Base-by-base conservation (phyloP, 1,140 invertebrate species). In the Atopsyche davidsoni region DNA sequence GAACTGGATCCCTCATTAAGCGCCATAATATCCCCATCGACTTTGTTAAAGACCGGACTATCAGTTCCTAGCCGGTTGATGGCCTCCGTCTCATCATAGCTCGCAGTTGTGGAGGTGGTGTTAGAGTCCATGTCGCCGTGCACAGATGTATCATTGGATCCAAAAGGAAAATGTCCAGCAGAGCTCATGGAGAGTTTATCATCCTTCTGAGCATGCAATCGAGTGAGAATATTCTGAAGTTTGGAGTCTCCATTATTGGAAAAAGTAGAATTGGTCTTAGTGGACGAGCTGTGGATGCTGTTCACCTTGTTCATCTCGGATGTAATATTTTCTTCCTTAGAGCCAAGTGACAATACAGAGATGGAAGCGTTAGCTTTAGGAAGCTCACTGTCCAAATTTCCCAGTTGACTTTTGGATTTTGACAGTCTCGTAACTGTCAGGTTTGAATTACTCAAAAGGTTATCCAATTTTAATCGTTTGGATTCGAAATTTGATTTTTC, bases 221-320 rank as follows among this genome's bases (percentile, higher is more conserved):
- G 68, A 19, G 66, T 66, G 24, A 73, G 54, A 53, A 73, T 72
- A 57, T 68, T 70, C 40, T 72, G 69, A 40, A 74, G 51, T 47
- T 72, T 71, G 7, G 69, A 71, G 51, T 69, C 68, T 17, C 69
- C 70, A 65, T 72, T 73, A 53, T 74, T 72, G 16, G 69, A 65
- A 57, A 67, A 68, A 43, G 68, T 14, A 4, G 34, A 7, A 14
- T 55, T 50, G 2, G 13, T 6, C 25, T 51, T 45, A 10, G 50
- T 56, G 3, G 53, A 42, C n/a, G 24, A 35, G 22, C 23, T 51
- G n/a, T 47, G 46, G 22, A 17, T 31, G 21, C 40, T 51, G 28
- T 51, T 51, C 17, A 40, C 14, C 39, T 45, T 52, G 31, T 32
- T 49, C 4, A 18, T 39, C 14, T 46, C 41, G 11, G 53, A 49